Evolutionary conservation across 2,888 invertebrate species (phyloP).

Genomic region (Unio pictorum): DNA sequence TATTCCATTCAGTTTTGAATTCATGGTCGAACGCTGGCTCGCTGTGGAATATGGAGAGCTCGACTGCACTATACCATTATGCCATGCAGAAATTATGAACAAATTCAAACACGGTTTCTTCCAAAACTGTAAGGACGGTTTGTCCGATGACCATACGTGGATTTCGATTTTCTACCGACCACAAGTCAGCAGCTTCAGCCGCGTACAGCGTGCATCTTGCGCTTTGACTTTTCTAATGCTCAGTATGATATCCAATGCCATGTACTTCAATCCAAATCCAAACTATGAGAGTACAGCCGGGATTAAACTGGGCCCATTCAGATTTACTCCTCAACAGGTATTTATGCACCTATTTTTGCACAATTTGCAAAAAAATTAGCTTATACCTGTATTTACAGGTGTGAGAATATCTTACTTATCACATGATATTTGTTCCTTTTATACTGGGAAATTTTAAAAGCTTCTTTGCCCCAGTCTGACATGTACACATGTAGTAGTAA

Average conservation of each 20-base stretch:
- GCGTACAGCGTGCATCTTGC: slow-evolving; percentile 61
- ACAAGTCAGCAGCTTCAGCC: slow-evolving; percentile 65
- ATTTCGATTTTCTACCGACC: slow-evolving; percentile 70
- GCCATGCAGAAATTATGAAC: no score
- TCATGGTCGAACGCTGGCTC: slow-evolving; percentile 29
- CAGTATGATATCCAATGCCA: slow-evolving; percentile 71
- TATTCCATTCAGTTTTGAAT: slow-evolving; percentile 16
- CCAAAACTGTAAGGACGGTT: slow-evolving; percentile 16
- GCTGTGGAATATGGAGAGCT: slow-evolving; percentile 20
- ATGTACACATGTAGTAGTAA: no score
- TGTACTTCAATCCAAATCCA: slow-evolving; percentile 60
- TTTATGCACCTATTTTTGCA: no score
- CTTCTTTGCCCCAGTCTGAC: no score
- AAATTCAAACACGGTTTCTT: no score
- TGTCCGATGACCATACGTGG: slow-evolving; percentile 70
- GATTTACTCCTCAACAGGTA: slow-evolving; percentile 14
- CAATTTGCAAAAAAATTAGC: no score
- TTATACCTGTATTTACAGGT: no score
- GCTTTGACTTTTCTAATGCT: slow-evolving; percentile 66
- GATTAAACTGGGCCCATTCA: slow-evolving; percentile 18
- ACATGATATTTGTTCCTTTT: no score
- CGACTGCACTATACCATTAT: no score
- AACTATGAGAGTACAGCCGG: slow-evolving; percentile 13
- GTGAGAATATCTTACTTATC: no score
- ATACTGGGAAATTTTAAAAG: no score